Evolutionary conservation across 2,797 vertebrate genomes (phyloP), one percentile per base, ranked within the genome.

Genomic region (Enteromius radiatus): DNA sequence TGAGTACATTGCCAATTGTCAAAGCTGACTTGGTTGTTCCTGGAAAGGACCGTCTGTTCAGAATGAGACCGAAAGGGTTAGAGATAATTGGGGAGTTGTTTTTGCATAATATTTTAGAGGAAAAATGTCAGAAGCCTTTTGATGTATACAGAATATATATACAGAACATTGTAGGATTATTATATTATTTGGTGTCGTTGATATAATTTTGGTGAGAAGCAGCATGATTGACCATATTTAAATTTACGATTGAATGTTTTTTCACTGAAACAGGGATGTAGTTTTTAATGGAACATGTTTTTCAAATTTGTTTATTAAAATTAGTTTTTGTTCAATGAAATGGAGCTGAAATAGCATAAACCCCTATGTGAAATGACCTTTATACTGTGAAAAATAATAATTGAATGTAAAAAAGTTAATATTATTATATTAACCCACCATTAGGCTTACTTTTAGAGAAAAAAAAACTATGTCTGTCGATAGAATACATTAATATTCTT

Each of bases 11-110:
- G n/a, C 17, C 45, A 49, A 45, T 47, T 19, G 23, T 80, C 82
- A 84, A 83, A 86, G 70, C 77, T 15, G 17, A 84, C 71, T 33
- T 76, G 59, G 45, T 41, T 52, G 56, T 36, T 56, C 65, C 33
- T 61, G 81, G 38, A 49, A 59, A 38, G 41, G 75, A 69, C 76
- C 78, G 76, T n/a, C 71, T 76, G n/a, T 49, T 81, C 36, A 31
- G 76, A 74, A 74, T 41, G 38, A 74, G 56, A 43, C 23, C 15
- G 71, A 56, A 64, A 79, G 19, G 21, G 17, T 43, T 67, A 54
- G 15, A 74, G 68, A 81, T 52, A 52, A 8, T 19, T 52, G 49
- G 49, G 49, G 49, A 52, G 21, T 54, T 21, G 43, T 54, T 47
- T 54, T n/a, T n/a, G n/a, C 4, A 23, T 23, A 56, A 56, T 56